These are phyloP conservation scores for Odontamblyopus rebecca DNA, from an alignment of 2,797 vertebrate species.

Conservation along the genomic window DNA sequence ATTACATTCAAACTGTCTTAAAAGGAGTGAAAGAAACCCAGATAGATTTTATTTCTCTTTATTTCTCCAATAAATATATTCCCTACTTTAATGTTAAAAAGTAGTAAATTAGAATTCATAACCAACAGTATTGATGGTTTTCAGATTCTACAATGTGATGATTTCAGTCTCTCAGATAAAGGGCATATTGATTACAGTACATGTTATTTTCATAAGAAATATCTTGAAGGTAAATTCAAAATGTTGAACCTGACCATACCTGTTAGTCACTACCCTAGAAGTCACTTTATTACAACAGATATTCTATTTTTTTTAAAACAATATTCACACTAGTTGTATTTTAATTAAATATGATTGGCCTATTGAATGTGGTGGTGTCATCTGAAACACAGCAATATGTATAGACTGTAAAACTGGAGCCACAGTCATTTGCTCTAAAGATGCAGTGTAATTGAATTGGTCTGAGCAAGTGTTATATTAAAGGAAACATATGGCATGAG, in stretches of 20 bases:
- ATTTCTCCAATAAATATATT: neutral
- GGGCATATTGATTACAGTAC: no score
- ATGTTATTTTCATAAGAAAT: no score
- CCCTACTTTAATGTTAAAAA: neutral
- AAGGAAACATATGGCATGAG: conserved; percentile 13
- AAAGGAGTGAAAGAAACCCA: neutral
- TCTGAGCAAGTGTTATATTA: conserved; percentile 12
- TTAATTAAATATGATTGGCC: no score
- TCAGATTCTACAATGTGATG: no score
- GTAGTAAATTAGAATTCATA: neutral
- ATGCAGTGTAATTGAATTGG: conserved; percentile 10
- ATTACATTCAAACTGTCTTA: neutral
- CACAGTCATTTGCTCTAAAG: neutral
- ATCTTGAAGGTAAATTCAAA: no score
- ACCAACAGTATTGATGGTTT: neutral
- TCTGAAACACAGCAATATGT: neutral
- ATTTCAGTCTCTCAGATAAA: no score
- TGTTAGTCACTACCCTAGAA: no score
- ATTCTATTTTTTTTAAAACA: no score
- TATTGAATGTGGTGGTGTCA: no score
- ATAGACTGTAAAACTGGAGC: neutral
- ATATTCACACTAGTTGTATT: no score
- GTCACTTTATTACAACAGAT: no score
- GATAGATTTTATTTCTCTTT: neutral
- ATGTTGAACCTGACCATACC: no score